Base-by-base conservation (phyloP, 1,140 invertebrate species). In the Subanguina moxae region DNA sequence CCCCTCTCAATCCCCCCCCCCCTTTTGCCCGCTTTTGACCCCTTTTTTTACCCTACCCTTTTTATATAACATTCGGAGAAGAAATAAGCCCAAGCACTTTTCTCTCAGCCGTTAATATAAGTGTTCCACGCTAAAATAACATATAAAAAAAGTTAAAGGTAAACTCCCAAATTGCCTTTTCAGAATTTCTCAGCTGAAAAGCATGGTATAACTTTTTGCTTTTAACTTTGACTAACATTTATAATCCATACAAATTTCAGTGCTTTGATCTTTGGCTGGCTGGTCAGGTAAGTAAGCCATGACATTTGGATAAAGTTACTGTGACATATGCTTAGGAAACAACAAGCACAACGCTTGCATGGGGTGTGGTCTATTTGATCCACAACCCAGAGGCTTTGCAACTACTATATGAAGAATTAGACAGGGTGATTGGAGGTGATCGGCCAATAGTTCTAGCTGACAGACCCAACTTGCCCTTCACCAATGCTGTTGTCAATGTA, bases 271-370 rank as follows among this genome's bases (percentile, higher is more conserved):
- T 52, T 21, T 52, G 48, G 48, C 3, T 52, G 48, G 48, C 48
- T 21, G 48, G 48, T 7, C 48, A 52, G 48, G 48, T 52, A 52
- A 52, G 17, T 52, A 52, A 19, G 3, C 17, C 15, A 52, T 21
- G 8, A 7, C 3, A 15, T 52, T 8, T 52, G 8, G 23, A 21
- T 7, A 52, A 25, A 25, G 43, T 45, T 13, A 13, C 11, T 11
- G 43, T n/a, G n/a, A 45, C 11, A 45, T 45, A n/a, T 45, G n/a
- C 27, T 61, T n/a, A 61, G 58, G 58, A 61, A 43, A 61, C 58
- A n/a, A 25, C 58, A 30, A 32, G 28, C 28, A 61, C 58, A 5
- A 61, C 58, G 13, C 28, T 61, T 5, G 58, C 58, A 3, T 61
- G 58, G 58, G 58, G 58, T 30, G 27, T 61, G 8, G 58, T 43